These are phyloP conservation scores for Leptinotarsa lineolata DNA, from an alignment of 1,140 invertebrate species.

Conservation along the genomic window DNA sequence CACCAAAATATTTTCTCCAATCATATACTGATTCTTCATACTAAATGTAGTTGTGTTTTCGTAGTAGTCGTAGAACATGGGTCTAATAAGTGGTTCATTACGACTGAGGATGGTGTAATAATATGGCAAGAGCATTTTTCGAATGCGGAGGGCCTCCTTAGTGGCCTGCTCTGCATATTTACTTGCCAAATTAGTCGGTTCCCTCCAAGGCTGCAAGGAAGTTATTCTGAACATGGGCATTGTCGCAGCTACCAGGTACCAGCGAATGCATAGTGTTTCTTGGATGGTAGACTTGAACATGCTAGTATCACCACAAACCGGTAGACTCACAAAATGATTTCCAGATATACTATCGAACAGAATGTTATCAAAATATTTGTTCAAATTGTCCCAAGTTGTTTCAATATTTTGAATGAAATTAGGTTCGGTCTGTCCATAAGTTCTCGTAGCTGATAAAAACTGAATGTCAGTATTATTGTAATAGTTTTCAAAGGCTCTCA, in stretches of 20 bases:
- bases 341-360: constrained; percentile 44
- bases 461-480: constrained; percentile 10
- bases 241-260: constrained; percentile 52
- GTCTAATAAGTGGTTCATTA: constrained; percentile 47
- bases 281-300: constrained; percentile 40
- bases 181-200: constrained; percentile 44
- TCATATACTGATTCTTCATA: constrained; percentile 52
- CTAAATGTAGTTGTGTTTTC: constrained; percentile 42
- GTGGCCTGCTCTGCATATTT: constrained; percentile 30
- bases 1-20: constrained; percentile 51
- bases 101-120: constrained; percentile 47
- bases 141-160: constrained; percentile 33
- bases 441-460: constrained; percentile 40
- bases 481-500: constrained; percentile 26
- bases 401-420: constrained; percentile 40
- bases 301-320: constrained; percentile 47
- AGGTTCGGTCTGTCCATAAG: constrained; percentile 29
- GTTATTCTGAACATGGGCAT: constrained; percentile 52
- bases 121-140: constrained; percentile 47
- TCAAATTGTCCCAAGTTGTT: constrained; percentile 48
- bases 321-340: constrained; percentile 42
- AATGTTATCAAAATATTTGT: constrained; percentile 41
- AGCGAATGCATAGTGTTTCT: constrained; percentile 50
- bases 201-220: constrained; percentile 39
- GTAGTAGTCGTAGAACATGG: constrained; percentile 55